These are phyloP conservation scores for Actinia tenebrosa DNA, from an alignment of 64 coral and sea anemone species.

Conservation along the genomic window DNA sequence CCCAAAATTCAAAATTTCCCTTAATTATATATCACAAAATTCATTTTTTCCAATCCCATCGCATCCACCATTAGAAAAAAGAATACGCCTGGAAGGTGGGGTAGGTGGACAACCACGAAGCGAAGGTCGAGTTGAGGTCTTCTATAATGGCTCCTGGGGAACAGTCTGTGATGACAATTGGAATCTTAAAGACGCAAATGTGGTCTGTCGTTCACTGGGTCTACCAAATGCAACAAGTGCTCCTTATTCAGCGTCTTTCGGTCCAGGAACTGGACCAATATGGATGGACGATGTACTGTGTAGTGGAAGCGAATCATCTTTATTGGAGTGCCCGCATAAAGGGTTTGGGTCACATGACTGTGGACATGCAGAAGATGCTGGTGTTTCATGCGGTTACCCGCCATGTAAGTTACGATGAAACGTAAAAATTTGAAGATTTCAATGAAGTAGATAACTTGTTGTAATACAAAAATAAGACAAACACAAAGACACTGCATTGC, in stretches of 20 bases:
- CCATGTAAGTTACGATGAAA: neutral
- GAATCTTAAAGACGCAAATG: neutral
- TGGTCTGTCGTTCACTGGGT: neutral
- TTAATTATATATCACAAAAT: too few species aligned
- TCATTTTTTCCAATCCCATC: too few species aligned
- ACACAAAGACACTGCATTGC: too few species aligned
- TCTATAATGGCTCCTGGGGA: neutral
- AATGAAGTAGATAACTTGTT: neutral
- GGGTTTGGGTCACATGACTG: neutral
- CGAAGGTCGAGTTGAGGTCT: neutral
- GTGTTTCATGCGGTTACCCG: neutral
- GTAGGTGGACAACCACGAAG: neutral
- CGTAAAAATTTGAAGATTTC: neutral
- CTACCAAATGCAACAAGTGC: conserved; percentile 3
- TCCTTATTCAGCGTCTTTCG: neutral
- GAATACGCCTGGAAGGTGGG: neutral
- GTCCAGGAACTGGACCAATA: neutral
- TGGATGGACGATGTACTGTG: conserved; percentile 24
- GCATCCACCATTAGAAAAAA: too few species aligned
- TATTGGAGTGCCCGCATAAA: conserved; percentile 5
- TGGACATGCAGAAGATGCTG: conserved; percentile 10
- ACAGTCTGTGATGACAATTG: neutral
- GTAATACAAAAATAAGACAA: neutral
- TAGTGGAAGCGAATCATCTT: conserved; percentile 15
- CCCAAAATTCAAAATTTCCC: too few species aligned